These are phyloP conservation scores for Indicator maculatus DNA, from an alignment of 2,113 vertebrate genomes.

Conservation along the genomic window DNA sequence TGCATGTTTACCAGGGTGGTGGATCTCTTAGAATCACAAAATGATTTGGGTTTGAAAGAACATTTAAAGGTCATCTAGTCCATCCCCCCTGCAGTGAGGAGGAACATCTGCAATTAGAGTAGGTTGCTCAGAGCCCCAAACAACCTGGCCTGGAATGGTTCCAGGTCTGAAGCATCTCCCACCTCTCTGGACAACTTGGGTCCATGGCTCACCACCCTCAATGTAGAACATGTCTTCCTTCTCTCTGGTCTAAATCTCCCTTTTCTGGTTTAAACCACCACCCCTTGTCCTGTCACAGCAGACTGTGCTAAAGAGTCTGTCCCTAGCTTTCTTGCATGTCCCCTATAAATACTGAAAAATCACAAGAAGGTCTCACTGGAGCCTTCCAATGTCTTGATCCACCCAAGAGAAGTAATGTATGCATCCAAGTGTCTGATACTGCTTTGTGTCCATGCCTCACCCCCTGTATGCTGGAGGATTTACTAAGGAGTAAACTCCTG, in stretches of 20 bases:
- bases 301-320: background rate
- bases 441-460: background rate
- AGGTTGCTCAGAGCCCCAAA: too few species aligned
- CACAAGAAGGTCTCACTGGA: background rate
- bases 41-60: too few species aligned
- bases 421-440: background rate
- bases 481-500: background rate
- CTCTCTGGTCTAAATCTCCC: too few species aligned
- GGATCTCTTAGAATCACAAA: background rate
- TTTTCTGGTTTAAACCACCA: background rate
- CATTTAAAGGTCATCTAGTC: too few species aligned
- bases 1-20: background rate
- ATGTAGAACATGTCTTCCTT: too few species aligned
- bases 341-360: background rate
- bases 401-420: background rate
- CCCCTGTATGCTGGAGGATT: accelerated
- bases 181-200: too few species aligned
- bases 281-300: background rate
- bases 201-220: too few species aligned
- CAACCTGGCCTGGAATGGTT: too few species aligned
- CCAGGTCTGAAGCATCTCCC: too few species aligned
- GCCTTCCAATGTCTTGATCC: background rate
- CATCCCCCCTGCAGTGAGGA: too few species aligned
- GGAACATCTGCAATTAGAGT: too few species aligned
- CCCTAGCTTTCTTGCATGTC: background rate